Conservation (phyloP, 2,113 vertebrate species). For the Ursus arctos region DNA sequence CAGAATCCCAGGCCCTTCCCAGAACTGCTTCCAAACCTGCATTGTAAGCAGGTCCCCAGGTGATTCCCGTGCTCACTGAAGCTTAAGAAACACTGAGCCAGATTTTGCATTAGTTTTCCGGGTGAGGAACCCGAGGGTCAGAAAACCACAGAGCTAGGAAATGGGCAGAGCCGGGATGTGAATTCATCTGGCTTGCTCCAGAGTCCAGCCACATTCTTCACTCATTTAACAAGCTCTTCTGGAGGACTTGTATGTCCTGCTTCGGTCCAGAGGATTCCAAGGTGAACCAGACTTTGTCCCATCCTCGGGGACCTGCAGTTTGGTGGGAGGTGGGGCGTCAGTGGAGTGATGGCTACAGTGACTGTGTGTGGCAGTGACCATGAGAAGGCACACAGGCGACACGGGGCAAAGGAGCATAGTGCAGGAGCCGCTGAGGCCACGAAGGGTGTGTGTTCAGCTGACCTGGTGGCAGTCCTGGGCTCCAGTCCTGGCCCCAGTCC, state of each 20-base stretch:
- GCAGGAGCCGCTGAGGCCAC: background rate
- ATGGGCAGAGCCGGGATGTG: background rate
- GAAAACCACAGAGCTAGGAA: background rate
- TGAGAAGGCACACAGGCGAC: background rate
- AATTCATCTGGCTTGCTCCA: background rate
- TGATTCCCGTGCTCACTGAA: background rate
- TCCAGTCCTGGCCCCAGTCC: background rate
- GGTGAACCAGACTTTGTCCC: background rate
- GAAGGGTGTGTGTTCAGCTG: too few species aligned
- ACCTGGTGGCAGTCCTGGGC: background rate
- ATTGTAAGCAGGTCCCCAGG: background rate
- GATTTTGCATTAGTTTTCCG: accelerated
- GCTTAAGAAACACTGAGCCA: background rate
- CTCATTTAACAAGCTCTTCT: background rate
- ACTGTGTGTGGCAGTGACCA: background rate
- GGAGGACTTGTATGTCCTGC: accelerated
- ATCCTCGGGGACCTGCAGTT: background rate
- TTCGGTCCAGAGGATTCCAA: background rate
- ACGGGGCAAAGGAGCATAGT: background rate
- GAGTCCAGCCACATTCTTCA: accelerated
- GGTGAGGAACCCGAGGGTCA: background rate
- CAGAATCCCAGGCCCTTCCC: background rate
- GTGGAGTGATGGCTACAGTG: accelerated
- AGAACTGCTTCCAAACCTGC: background rate
- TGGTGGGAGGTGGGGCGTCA: accelerated